Percentiles rank a stretch among this genome's conserved stretches.
Evolutionary conservation across 1,140 invertebrate genomes (phyloP).

Genomic region (Caenorhabditis remanei): DNA sequence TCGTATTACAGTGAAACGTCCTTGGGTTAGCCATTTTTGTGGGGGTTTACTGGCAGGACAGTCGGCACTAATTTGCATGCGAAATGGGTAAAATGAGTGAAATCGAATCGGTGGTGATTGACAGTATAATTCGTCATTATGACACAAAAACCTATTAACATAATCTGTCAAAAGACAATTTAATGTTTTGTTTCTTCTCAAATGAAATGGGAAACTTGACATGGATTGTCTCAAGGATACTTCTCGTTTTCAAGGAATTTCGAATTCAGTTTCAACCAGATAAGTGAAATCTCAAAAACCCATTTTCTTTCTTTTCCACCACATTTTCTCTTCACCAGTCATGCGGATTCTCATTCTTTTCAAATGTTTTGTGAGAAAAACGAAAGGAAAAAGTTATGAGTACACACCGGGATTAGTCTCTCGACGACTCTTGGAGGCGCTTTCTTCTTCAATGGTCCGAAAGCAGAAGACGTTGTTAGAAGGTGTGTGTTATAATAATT

Average conservation of each 20-base stretch:
- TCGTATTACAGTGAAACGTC: slow-evolving; percentile 28
- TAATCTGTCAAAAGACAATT: not conserved
- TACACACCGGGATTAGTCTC: slow-evolving; percentile 53
- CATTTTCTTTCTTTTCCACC: not conserved
- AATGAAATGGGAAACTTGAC: not conserved
- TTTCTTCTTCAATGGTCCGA: slow-evolving; percentile 32
- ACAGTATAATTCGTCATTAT: slow-evolving; percentile 45
- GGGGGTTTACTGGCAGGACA: not conserved
- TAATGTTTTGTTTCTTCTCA: not conserved
- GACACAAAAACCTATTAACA: slow-evolving; percentile 4
- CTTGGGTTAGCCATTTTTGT: slow-evolving; percentile 47
- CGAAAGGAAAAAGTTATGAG: slow-evolving; percentile 45
- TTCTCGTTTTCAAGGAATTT: too few species aligned
- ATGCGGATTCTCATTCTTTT: slow-evolving; percentile 22
- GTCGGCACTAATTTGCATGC: slow-evolving; percentile 36
- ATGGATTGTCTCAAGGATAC: too few species aligned
- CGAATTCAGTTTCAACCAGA: too few species aligned
- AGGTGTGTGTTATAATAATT: slow-evolving; percentile 30
- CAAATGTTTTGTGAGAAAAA: slow-evolving; percentile 15
- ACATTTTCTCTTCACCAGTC: not conserved
- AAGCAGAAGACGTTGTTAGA: slow-evolving; percentile 45
- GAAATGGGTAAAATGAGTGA: slow-evolving; percentile 53
- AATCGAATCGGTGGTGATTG: slow-evolving; percentile 36
- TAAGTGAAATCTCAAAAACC: not conserved
- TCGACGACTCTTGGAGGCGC: slow-evolving; percentile 44